Evolutionary conservation across 2,797 vertebrate species (phyloP).

Genomic region (Megaceryle alcyon): DNA sequence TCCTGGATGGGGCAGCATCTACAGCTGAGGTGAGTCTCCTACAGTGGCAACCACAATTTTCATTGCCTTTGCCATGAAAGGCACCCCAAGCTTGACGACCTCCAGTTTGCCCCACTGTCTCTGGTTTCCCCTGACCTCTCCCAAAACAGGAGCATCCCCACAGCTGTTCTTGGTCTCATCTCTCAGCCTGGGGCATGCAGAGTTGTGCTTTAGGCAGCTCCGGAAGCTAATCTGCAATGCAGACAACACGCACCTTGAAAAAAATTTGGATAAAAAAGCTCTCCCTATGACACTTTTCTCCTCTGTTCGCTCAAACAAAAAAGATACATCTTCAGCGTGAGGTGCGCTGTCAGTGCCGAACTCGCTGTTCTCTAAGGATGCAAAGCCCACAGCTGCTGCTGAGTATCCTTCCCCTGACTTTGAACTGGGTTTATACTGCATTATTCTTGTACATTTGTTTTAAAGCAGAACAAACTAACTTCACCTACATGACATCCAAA

Average conservation of each 20-base stretch:
- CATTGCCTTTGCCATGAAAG: background rate
- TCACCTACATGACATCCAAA: slow-evolving; percentile 60
- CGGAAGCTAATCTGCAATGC: background rate
- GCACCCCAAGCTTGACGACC: background rate
- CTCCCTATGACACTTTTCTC: background rate
- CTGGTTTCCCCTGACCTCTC: background rate
- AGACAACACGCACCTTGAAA: background rate
- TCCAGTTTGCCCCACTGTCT: background rate
- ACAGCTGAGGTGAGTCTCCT: background rate
- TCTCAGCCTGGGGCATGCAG: background rate
- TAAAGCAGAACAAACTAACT: slow-evolving; percentile 50
- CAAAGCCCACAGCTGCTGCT: background rate
- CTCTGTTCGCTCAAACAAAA: background rate
- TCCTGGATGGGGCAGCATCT: background rate
- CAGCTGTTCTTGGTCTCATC: background rate
- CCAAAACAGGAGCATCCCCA: background rate
- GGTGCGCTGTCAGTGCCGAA: accelerated
- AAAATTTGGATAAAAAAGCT: background rate
- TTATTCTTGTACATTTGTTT: slow-evolving; percentile 27
- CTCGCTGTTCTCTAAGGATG: background rate
- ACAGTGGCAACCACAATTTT: background rate
- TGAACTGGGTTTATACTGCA: background rate
- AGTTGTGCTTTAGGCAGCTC: background rate
- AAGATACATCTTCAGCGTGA: background rate
- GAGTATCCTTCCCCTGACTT: slow-evolving; percentile 5